Conservation (phyloP, 1,140 invertebrate species). For the Drosophila suzukii region DNA sequence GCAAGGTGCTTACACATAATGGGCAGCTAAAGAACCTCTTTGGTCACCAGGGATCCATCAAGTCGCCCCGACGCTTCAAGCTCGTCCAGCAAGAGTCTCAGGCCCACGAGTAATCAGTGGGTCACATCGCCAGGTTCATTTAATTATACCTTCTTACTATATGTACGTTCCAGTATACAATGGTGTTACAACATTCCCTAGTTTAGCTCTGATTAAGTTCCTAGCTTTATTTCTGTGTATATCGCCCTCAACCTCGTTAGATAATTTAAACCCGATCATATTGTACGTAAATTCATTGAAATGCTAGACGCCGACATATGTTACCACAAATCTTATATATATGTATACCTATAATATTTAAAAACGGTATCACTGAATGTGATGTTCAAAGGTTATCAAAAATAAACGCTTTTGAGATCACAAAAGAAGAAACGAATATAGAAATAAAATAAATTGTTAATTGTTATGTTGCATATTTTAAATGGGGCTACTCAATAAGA, state of each 20-base stretch:
- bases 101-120: constrained; percentile 90
- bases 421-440: constrained; percentile 20
- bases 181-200: constrained; percentile 73
- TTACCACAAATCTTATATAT: constrained; percentile 20
- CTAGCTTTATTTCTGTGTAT: constrained; percentile 52
- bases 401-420: constrained; percentile 29
- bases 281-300: constrained; percentile 39
- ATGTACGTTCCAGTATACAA: constrained; percentile 58
- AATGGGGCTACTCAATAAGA: constrained; percentile 36
- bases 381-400: constrained; percentile 45
- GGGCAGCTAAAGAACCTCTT: constrained; percentile 88
- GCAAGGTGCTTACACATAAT: constrained; percentile 91
- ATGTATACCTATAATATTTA: constrained; percentile 12
- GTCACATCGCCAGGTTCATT: constrained; percentile 15
- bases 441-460: constrained; percentile 55
- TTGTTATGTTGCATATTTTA: constrained; percentile 77
- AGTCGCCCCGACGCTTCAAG: constrained; percentile 93
- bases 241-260: constrained; percentile 46
- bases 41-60: constrained; percentile 91
- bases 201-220: constrained; percentile 67
- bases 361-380: constrained; percentile 21
- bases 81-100: constrained; percentile 95
- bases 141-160: constrained; percentile 33
- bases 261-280: constrained; percentile 47
- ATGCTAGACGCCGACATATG: constrained; percentile 21